Conservation (phyloP, 2,888 invertebrate species). For the Calameuta pallipes region DNA sequence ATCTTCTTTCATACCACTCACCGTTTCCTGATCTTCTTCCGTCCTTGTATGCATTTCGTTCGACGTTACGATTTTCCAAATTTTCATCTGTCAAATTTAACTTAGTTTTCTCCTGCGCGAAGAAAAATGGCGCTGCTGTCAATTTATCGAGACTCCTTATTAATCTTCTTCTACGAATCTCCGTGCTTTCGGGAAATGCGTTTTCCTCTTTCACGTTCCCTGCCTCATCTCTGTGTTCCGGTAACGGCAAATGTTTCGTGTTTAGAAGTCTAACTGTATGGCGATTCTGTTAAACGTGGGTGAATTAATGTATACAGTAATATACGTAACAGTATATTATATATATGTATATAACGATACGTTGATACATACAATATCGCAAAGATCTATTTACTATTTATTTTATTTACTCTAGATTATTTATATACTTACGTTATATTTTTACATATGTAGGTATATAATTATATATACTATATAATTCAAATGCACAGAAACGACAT, state of each 20-base stretch:
- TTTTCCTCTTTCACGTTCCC: background rate
- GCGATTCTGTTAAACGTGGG: conserved; percentile 28
- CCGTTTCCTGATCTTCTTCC: conserved; percentile 24
- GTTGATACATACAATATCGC: no score
- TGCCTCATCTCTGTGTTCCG: conserved; percentile 22
- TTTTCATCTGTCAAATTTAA: background rate
- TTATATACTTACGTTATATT: conserved; percentile 27
- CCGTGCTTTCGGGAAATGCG: background rate
- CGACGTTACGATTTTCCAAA: background rate
- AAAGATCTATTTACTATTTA: no score
- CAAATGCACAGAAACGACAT: no score
- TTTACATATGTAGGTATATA: no score
- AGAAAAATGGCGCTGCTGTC: conserved; percentile 28
- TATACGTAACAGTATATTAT: background rate
- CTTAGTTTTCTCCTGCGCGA: background rate
- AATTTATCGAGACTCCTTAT: conserved; percentile 26
- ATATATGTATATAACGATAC: background rate
- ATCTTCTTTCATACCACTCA: conserved; percentile 14
- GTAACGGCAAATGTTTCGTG: conserved; percentile 35
- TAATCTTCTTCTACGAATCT: background rate
- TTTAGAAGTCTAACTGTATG: conserved; percentile 26
- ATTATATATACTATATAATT: no score
- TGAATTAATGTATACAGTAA: background rate
- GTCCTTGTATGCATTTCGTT: background rate
- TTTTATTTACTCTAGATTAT: background rate